Base-by-base conservation (phyloP, 2,113 vertebrate species). In the Deroptyus accipitrinus region DNA sequence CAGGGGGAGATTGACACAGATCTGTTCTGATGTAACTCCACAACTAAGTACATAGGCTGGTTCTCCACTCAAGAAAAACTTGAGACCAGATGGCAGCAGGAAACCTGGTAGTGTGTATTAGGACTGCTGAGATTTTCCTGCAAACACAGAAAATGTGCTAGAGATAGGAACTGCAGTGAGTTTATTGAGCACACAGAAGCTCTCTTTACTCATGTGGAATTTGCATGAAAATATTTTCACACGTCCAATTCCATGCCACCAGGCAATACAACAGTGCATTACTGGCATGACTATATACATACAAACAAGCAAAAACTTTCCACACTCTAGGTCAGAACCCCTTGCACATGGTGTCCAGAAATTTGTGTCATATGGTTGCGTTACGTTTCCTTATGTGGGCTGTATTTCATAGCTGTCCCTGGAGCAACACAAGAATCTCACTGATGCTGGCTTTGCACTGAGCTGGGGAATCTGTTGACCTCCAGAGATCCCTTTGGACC, bases 311-410 rank as follows among this genome's bases (percentile, higher is more conserved):
- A 79, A 35, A 86, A 35, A 14, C 10, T 9, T 4, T 51, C 15
- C 37, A 76, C 13, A 18, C 35, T 86, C 6, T 83, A 42, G 55
- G 11, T 57, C 70, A 78, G 48, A 85, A 37, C 22, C 3, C 16
- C 8, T 52, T 62, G 9, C 24, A 35, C 2, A 5, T 0, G 0
- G 6, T 59, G n/a, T 23, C 39, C 55, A 83, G 44, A 59, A 77
- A 82, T 73, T 33, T 19, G 2, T 63, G 35, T 9, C 3, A 37
- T 57, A 37, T 17, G 14, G 9, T 41, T 73, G n/a, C 42, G 28
- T 13, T 22, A 1, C 1, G 0, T 68, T 78, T 88, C 23, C 20
- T 78, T n/a, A 37, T 10, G 15, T 10, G 35, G 73, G 52, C 7
- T 22, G 22, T 15, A 37, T 80, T 83, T 74, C 31, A 22, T 22